Conservation (phyloP, 2,113 vertebrate genomes). For the Dermatemys mawii region DNA sequence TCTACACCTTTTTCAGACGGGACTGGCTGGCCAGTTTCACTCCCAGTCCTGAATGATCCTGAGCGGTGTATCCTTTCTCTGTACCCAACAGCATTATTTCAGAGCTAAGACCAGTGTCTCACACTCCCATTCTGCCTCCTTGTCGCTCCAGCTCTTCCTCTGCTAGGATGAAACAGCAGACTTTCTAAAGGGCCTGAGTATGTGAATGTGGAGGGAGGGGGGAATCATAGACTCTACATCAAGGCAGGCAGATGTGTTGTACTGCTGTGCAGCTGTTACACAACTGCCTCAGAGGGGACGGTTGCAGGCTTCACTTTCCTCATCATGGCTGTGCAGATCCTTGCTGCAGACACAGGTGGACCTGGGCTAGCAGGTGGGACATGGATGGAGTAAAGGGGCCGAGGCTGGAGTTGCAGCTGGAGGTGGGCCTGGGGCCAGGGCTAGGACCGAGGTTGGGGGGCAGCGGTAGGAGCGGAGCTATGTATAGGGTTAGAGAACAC, state of each 20-base stretch:
- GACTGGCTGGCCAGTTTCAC: conserved; percentile 4
- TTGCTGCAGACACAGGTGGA: not conserved
- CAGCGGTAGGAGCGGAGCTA: not conserved
- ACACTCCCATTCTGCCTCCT: not conserved
- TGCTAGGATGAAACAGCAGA: not conserved
- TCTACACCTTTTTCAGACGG: not conserved
- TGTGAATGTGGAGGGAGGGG: not conserved
- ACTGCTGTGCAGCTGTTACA: not conserved
- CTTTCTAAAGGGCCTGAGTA: not conserved
- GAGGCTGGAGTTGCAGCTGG: too few relatives aligned
- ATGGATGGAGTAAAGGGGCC: too few relatives aligned
- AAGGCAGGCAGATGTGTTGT: not conserved
- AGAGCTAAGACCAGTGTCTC: not conserved
- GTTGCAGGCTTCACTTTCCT: not conserved
- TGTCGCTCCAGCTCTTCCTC: not conserved
- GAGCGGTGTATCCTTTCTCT: not conserved
- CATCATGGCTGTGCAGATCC: not conserved
- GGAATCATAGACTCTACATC: not conserved
- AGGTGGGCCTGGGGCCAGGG: too few relatives aligned
- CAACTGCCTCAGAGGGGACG: too few relatives aligned
- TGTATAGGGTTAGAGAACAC: not conserved
- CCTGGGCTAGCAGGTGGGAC: not conserved
- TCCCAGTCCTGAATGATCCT: not conserved
- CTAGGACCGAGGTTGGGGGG: too few relatives aligned
- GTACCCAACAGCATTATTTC: not conserved